Base-by-base conservation (phyloP, 2,113 vertebrate species). In the Oryzias melastigma region DNA sequence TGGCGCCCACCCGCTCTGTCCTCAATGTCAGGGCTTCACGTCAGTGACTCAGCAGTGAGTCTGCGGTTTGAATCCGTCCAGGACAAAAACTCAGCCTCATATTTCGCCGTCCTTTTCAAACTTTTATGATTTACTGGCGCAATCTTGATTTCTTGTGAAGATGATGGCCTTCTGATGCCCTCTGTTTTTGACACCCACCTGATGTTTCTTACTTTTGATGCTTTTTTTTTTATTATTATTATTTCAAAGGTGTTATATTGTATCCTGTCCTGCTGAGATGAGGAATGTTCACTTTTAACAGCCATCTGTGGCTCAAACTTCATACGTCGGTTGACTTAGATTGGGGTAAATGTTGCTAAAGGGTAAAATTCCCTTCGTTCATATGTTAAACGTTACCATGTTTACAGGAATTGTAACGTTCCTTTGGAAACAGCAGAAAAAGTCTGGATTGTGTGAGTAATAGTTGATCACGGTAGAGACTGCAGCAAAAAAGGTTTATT, bases 81-180 rank as follows among this genome's bases (percentile, higher is more conserved):
- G 14, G 46, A 50, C 1, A 0, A 41, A 20, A 14, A 35, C 10
- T 63, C 0, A 13, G 52, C 53, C 27, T 46, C 19, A 25, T 17
- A 17, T 49, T 74, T 77, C 42, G 54, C 48, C 14, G 35, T 8
- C 18, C 4, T 1, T 52, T 59, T 54, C 18, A 14, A 2, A 40
- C 45, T n/a, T 67, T 54, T 46, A 13, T 51, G 29, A 17, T 51
- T 19, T 69, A 65, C 62, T 75, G 58, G 79, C 72, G 59, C 65
- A 62, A 51, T 79, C 58, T 57, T 29, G 54, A 27, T 60, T 45
- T 65, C 46, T 24, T 51, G 60, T 58, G 52, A 72, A 61, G 58
- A 49, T 66, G 45, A 40, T n/a, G 76, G 68, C 68, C 61, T 52
- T 13, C 0, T 29, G 46, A 22, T 69, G 61, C 64, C 46, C 59